phyloP scores from a whole-genome alignment of 2,113 vertebrate species.

The Syngnathus floridae region DNA sequence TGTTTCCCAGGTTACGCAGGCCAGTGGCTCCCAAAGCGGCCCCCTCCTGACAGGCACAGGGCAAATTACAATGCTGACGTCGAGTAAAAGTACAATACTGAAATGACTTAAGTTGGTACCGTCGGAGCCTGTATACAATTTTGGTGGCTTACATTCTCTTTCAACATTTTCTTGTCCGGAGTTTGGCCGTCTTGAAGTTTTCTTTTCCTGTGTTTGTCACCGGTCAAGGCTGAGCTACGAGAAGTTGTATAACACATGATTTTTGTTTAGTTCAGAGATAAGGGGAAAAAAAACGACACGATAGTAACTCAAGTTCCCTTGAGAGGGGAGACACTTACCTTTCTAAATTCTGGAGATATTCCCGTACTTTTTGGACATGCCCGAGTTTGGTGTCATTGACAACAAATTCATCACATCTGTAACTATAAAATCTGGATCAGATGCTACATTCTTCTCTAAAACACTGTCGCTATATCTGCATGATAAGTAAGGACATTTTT shows the following conservation, averaged over 20 bases:
- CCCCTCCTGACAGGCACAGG: slow-evolving; percentile 71
- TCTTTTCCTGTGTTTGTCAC: slow-evolving; percentile 89
- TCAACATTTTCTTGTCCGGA: slow-evolving; percentile 82
- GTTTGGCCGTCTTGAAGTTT: slow-evolving; percentile 83
- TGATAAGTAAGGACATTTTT: not conserved
- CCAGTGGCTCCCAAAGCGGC: slow-evolving; percentile 84
- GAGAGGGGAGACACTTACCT: slow-evolving; percentile 75
- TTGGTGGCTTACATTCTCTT: slow-evolving; percentile 81
- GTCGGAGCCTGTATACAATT: not conserved
- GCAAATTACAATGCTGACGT: no score
- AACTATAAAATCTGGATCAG: slow-evolving; percentile 70
- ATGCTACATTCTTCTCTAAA: not conserved
- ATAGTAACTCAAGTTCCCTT: not conserved
- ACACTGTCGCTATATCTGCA: not conserved
- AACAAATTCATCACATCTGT: slow-evolving; percentile 96
- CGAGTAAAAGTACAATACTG: no score
- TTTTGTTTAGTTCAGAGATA: not conserved
- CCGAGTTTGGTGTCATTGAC: slow-evolving; percentile 95
- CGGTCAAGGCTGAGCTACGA: slow-evolving; percentile 78
- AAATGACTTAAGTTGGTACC: not conserved
- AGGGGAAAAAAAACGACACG: not conserved
- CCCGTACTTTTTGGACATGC: slow-evolving; percentile 91
- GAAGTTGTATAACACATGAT: not conserved
- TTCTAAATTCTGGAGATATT: slow-evolving; percentile 95
- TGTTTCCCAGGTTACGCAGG: slow-evolving; percentile 92